Evolutionary conservation across 2,113 vertebrate species (phyloP).

Genomic region (Taxidea taxus): DNA sequence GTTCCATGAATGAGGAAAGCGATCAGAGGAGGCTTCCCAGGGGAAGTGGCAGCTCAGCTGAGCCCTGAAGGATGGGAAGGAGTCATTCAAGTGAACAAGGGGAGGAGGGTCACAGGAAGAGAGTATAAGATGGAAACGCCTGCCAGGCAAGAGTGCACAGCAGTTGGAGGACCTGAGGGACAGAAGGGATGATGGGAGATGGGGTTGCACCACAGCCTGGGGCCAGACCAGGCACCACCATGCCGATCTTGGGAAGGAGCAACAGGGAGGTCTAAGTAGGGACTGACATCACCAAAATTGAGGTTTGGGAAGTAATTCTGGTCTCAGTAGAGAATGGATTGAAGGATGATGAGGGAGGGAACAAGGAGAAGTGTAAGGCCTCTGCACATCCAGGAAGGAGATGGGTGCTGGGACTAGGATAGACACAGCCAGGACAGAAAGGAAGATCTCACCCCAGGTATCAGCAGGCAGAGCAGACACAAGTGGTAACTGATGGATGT

Average conservation of each 20-base stretch:
- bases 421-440: neutral
- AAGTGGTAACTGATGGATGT: neutral
- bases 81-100: neutral
- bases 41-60: neutral
- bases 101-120: neutral
- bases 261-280: neutral
- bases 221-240: accelerated
- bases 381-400: neutral
- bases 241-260: neutral
- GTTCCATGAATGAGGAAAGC: neutral
- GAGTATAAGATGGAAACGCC: neutral
- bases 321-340: neutral
- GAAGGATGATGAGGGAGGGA: neutral
- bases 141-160: neutral
- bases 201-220: neutral
- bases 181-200: accelerated
- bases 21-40: neutral
- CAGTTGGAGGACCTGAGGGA: neutral
- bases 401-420: neutral
- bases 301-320: neutral
- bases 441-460: neutral
- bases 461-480: neutral
- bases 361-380: neutral
- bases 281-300: neutral
- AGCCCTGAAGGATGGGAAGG: neutral